Conservation (phyloP, 92 coral and sea anemone genomes). For the Porites rus region DNA sequence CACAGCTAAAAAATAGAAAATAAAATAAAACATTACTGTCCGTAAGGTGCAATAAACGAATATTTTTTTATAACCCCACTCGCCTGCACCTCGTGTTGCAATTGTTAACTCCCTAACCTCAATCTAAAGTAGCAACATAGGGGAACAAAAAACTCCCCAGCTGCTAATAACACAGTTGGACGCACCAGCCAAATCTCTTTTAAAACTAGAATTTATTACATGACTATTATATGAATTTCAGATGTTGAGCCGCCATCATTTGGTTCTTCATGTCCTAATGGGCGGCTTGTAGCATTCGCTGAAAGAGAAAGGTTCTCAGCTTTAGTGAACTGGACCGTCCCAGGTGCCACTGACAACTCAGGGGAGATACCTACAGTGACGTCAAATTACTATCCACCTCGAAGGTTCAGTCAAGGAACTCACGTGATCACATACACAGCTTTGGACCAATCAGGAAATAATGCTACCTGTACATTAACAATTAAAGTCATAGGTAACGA, state of each 20-base stretch:
- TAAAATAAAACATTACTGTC: no score
- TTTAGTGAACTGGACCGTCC: constrained; percentile 57
- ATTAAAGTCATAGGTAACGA: constrained; percentile 49
- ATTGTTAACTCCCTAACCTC: no score
- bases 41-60: no score
- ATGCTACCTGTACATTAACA: constrained; percentile 40
- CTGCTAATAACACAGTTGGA: no score
- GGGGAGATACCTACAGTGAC: constrained; percentile 27
- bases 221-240: not conserved
- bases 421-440: constrained; percentile 61
- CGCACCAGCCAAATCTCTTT: no score
- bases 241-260: constrained; percentile 60
- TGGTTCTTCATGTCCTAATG: constrained; percentile 24
- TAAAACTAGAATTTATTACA: no score
- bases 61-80: no score
- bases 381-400: constrained; percentile 29
- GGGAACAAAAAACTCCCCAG: no score
- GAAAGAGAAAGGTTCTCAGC: constrained; percentile 30
- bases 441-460: constrained; percentile 57
- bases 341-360: constrained; percentile 65
- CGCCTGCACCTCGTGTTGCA: no score
- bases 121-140: no score
- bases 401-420: constrained; percentile 34
- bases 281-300: constrained; percentile 12
- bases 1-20: no score